phyloP scores from a whole-genome alignment of 2,888 invertebrate genomes.

The Xylophagus ater region DNA sequence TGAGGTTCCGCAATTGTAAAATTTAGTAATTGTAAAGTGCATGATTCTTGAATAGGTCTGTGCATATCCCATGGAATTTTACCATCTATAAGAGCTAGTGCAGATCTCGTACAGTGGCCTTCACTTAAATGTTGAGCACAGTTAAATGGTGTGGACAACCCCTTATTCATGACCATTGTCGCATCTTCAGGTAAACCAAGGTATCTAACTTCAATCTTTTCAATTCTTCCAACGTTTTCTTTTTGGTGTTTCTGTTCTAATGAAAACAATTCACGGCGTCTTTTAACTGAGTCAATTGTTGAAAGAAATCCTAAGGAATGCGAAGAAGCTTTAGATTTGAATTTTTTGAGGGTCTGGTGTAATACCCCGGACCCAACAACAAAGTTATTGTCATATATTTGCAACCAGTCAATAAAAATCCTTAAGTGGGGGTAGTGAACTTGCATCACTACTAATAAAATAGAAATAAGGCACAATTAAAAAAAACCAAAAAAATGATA shows the following conservation, averaged over 20 bases:
- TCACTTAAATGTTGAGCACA: constrained; percentile 80
- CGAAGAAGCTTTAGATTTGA: no score
- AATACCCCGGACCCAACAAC: no score
- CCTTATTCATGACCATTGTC: constrained; percentile 79
- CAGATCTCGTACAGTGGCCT: constrained; percentile 56
- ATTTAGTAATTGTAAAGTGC: constrained; percentile 48
- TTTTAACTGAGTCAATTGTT: constrained; percentile 43
- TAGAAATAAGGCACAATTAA: no score
- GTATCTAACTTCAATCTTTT: constrained; percentile 82
- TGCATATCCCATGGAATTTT: constrained; percentile 86
- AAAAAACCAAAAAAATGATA: no score
- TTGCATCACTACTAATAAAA: no score
- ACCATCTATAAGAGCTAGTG: constrained; percentile 70
- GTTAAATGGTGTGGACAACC: constrained; percentile 82
- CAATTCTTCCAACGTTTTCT: constrained; percentile 66
- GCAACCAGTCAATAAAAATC: no score
- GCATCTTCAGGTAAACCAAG: constrained; percentile 62
- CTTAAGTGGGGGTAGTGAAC: no score
- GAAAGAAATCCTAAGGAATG: constrained; percentile 44
- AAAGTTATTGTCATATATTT: no score
- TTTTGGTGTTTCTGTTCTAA: constrained; percentile 65
- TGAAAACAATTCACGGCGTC: constrained; percentile 61
- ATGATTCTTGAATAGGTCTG: constrained; percentile 58
- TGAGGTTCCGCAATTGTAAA: constrained; percentile 39
- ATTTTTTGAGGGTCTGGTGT: no score